Conservation (phyloP, 2,113 vertebrate genomes). For the Mobula hypostoma region DNA sequence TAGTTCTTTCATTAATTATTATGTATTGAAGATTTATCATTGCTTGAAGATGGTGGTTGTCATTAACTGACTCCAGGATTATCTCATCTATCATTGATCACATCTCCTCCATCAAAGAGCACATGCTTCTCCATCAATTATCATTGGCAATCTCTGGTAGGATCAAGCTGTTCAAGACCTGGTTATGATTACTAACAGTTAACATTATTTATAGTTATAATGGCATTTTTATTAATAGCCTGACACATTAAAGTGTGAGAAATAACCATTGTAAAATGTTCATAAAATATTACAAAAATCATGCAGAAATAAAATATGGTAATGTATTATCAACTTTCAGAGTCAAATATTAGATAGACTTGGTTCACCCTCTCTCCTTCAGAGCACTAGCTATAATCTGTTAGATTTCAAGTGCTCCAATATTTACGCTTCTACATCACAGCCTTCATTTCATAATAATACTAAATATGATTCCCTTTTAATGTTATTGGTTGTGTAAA, state of each 20-base stretch:
- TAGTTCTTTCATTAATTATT: not conserved
- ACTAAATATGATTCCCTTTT: not conserved
- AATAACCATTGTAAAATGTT: not conserved
- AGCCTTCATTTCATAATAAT: not conserved
- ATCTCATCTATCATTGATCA: not conserved
- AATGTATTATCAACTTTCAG: not conserved
- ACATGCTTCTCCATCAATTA: not conserved
- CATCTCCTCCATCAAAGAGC: not conserved
- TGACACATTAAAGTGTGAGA: not conserved
- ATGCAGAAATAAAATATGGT: not conserved
- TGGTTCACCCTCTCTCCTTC: not conserved
- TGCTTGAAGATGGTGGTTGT: not conserved
- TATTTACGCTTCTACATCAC: not conserved
- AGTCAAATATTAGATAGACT: not conserved
- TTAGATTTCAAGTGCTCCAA: not conserved
- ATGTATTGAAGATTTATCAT: not conserved
- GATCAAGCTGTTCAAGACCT: not conserved
- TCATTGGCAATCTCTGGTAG: not conserved
- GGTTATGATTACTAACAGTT: not conserved
- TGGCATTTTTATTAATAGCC: not conserved
- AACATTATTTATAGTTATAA: not conserved
- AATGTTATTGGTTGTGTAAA: not conserved
- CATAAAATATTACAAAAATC: not conserved
- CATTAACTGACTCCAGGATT: not conserved
- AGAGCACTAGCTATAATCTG: not conserved